Conservation (phyloP, 1,140 invertebrate species). For the Nixonia krombeini region DNA sequence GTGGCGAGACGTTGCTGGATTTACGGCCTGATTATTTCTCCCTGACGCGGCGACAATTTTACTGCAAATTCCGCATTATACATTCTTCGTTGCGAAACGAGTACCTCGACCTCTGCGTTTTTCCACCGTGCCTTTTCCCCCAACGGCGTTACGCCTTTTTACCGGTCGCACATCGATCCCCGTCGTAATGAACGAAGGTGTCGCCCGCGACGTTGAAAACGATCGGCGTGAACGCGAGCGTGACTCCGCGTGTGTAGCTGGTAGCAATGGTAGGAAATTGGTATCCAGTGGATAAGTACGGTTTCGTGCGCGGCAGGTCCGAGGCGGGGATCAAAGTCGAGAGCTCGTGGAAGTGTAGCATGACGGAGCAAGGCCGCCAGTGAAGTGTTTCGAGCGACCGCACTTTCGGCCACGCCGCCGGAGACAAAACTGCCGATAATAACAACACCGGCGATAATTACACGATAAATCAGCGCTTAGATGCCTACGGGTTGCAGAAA, state of each 20-base stretch:
- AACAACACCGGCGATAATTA: too few relatives aligned
- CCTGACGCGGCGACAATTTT: too few relatives aligned
- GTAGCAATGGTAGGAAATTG: too few relatives aligned
- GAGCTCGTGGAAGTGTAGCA: slow-evolving; percentile 18
- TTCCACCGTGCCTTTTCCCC: too few relatives aligned
- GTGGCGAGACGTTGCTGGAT: too few relatives aligned
- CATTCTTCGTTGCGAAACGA: too few relatives aligned
- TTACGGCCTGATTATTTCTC: too few relatives aligned
- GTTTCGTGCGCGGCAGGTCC: background rate
- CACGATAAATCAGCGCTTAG: slow-evolving; percentile 21
- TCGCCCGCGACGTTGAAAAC: background rate
- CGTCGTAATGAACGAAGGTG: too few relatives aligned
- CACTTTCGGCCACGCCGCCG: slow-evolving; percentile 29
- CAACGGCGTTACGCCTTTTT: too few relatives aligned
- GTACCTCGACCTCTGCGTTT: too few relatives aligned
- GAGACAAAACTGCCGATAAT: slow-evolving; percentile 23
- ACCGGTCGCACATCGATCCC: too few relatives aligned
- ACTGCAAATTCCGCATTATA: too few relatives aligned
- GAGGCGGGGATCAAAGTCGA: slow-evolving; percentile 23
- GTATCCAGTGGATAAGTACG: background rate
- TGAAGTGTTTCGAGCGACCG: slow-evolving; percentile 30
- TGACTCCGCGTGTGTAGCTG: background rate
- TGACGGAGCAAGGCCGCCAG: slow-evolving; percentile 25
- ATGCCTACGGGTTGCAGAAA: slow-evolving; percentile 18
- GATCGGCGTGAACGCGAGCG: background rate